Evolutionary conservation across 2,888 invertebrate species (phyloP), one percentile per base, ranked within the genome.

Genomic region (Hemistola chrysoprasaria): DNA sequence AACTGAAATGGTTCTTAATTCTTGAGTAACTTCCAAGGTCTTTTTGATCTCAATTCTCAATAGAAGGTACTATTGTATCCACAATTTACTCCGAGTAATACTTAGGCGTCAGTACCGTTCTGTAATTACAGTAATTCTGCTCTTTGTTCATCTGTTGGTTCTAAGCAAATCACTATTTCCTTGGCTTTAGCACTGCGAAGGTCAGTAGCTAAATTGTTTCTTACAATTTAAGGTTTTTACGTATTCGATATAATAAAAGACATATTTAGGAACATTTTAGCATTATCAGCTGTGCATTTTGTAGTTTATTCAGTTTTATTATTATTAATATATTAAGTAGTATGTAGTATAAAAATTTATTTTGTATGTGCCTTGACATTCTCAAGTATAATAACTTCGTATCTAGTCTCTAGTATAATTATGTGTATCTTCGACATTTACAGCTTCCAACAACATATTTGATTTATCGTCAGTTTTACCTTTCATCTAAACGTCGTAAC

Each of bases 71-170:
- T 63, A 68, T 73, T 73, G 16, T 16, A 4, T 4, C 16, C 16
- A 69, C 50, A 53, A 60, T 70, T 58, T 63, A 55, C 54, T 62
- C 60, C 60, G 48, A 55, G 56, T 45, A 44, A 64, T 59, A 39
- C 38, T 38, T 33, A 39, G 43, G 50, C 63, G 67, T 64, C 59
- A 64, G 59, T 56, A 50, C 47, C 16, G 16, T 16, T 16, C 16
- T 42, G 52, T 65, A 69, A 76, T 77, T 78, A 75, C 56, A 62
- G 59, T 63, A 64, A 65, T 65, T 68, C 58, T 54, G 58, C 62
- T 65, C 69, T 74, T 78, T 73, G 71, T 71, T 67, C 61, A 58
- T 62, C 56, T 58, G 59, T 60, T 62, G 57, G 64, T 69, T 62
- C 64, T 69, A 68, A 65, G 37, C 33, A 35, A 40, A 46, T 39